phyloP scores from a whole-genome alignment of 2,113 vertebrate species.

The Bucco capensis region DNA sequence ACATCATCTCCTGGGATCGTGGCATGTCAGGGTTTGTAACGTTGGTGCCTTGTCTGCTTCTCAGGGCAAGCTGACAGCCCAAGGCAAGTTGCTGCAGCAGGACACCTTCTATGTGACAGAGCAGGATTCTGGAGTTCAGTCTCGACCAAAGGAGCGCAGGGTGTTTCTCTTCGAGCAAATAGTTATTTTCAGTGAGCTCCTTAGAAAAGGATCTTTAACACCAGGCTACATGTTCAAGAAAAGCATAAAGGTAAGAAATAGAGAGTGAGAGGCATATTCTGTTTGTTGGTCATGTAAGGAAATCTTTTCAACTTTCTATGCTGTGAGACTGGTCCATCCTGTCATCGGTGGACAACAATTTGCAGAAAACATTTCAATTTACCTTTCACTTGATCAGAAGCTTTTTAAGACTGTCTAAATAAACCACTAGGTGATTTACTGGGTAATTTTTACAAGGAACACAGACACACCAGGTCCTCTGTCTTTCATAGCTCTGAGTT shows the following conservation, averaged over 20 bases:
- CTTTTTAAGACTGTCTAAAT: not conserved
- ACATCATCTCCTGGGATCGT: not conserved
- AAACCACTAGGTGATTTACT: not conserved
- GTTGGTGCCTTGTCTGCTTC: not conserved
- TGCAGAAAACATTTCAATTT: not conserved
- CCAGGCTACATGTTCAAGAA: slow-evolving; percentile 96
- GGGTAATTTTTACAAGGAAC: not conserved
- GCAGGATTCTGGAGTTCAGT: slow-evolving; percentile 89
- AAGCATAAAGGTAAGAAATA: slow-evolving; percentile 88
- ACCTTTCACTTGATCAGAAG: not conserved
- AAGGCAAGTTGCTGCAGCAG: slow-evolving; percentile 96
- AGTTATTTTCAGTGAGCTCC: slow-evolving; percentile 97
- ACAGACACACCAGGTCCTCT: not conserved
- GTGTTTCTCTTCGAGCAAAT: slow-evolving; percentile 99
- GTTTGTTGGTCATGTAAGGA: not conserved
- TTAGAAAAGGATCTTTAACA: slow-evolving; percentile 93
- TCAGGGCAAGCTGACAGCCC: slow-evolving; percentile 92
- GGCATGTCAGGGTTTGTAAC: not conserved
- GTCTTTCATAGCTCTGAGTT: not conserved
- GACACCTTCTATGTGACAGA: slow-evolving; percentile 96
- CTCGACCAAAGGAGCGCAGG: slow-evolving; percentile 91
- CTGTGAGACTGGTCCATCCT: not conserved
- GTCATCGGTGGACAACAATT: not conserved
- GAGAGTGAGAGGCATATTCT: not conserved
- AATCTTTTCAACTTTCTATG: not conserved